Percentiles rank a stretch among this genome's conserved stretches.
phyloP scores from a whole-genome alignment of 2,113 vertebrate genomes.

The Dicaeum eximium region DNA sequence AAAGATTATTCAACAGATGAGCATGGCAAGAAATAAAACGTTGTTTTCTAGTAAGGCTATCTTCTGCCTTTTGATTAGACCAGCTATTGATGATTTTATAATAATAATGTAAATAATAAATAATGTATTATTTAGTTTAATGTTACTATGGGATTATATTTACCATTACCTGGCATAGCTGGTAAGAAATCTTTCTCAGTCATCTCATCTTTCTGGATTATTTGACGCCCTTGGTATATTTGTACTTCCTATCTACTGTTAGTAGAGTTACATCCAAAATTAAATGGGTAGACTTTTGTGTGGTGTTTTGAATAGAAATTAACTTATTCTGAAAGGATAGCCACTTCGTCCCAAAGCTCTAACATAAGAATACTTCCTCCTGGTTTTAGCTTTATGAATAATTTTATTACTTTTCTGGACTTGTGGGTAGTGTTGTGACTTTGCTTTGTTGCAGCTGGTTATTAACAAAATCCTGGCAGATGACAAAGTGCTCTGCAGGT shows the following conservation, averaged over 20 bases:
- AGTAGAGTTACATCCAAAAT: background rate
- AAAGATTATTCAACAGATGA: background rate
- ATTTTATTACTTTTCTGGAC: background rate
- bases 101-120: too few species aligned
- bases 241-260: background rate
- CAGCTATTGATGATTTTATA: background rate
- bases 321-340: background rate
- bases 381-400: accelerated
- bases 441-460: background rate
- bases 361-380: background rate
- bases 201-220: background rate
- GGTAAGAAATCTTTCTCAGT: background rate
- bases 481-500: background rate
- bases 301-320: background rate
- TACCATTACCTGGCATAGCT: background rate
- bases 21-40: background rate
- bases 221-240: background rate
- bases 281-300: background rate
- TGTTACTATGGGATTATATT: background rate
- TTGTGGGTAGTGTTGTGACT: background rate
- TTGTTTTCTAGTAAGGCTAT: background rate
- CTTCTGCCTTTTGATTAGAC: background rate
- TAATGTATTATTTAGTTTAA: background rate
- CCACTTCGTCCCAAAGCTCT: background rate
- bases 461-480: background rate